phyloP scores from a whole-genome alignment of 2,797 vertebrate genomes.

The Danio jaintianensis region DNA sequence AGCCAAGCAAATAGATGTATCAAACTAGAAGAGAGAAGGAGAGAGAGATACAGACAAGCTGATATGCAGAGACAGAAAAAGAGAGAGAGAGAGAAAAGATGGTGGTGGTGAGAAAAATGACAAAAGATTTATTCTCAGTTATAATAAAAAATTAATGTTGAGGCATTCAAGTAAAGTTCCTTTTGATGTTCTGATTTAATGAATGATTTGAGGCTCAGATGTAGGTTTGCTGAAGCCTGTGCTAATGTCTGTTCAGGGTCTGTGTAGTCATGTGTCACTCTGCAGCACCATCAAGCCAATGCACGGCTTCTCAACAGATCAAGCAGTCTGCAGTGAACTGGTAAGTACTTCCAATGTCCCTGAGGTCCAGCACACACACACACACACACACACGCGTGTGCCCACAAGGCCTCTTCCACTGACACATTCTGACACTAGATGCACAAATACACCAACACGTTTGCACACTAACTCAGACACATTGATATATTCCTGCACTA shows the following conservation, averaged over 20 bases:
- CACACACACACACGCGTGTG: not conserved
- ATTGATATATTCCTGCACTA: conserved; percentile 2
- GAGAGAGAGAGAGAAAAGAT: conserved; percentile 27
- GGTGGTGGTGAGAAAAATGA: conserved; percentile 75
- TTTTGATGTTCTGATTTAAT: conserved; percentile 99
- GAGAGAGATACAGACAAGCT: conserved; percentile 57
- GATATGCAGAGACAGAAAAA: conserved; percentile 27
- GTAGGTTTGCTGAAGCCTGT: conserved; percentile 87
- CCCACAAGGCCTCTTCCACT: conserved; percentile 27
- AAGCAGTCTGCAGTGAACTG: conserved; percentile 53
- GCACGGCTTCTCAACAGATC: conserved; percentile 69
- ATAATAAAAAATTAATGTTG: conserved; percentile 95
- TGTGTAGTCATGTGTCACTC: conserved; percentile 88
- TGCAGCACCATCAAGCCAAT: conserved; percentile 85
- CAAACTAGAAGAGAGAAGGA: conserved; percentile 60
- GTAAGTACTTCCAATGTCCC: conserved; percentile 68
- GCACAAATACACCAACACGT: conserved; percentile 42
- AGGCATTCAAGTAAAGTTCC: conserved; percentile 99
- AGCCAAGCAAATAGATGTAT: conserved; percentile 81
- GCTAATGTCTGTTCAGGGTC: conserved; percentile 90
- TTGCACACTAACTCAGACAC: conserved; percentile 37
- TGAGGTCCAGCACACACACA: conserved; percentile 57
- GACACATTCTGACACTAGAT: conserved; percentile 33
- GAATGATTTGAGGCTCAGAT: conserved; percentile 89
- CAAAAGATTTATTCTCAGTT: conserved; percentile 97